Conservation (phyloP, 2,113 vertebrate genomes). For the Catharus bicknelli region DNA sequence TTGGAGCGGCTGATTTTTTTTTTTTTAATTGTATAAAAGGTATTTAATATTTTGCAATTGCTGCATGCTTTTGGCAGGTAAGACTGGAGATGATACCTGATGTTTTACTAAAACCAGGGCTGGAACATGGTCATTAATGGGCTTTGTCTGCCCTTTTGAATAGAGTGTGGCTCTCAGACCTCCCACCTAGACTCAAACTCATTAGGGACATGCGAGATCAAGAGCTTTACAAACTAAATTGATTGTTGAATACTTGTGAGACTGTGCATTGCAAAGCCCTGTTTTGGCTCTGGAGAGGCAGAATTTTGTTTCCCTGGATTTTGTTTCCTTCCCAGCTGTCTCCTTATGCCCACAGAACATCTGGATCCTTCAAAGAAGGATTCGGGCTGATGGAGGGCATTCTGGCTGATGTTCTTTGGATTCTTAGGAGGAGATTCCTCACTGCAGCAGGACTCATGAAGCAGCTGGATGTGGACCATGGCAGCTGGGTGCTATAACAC, state of each 20-base stretch:
- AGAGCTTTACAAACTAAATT: conserved; percentile 1
- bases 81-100: not conserved
- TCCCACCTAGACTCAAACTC: conserved; percentile 6
- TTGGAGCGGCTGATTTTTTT: not conserved
- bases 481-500: not conserved
- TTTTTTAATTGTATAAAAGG: not conserved
- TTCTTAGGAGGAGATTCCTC: not conserved
- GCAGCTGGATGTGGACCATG: not conserved
- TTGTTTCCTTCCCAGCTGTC: not conserved
- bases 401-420: not conserved
- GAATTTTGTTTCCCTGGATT: not conserved
- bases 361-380: not conserved
- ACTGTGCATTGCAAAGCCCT: not conserved
- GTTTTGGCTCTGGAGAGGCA: not conserved
- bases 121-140: not conserved
- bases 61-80: not conserved
- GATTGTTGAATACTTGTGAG: not conserved
- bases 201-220: not conserved
- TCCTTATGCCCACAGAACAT: not conserved
- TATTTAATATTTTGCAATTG: not conserved
- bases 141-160: not conserved
- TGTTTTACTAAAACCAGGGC: not conserved
- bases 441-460: not conserved
- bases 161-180: not conserved
- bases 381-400: not conserved